These are phyloP conservation scores for Sebastes oblongus DNA, from an alignment of 2,797 vertebrate genomes.

Conservation along the genomic window DNA sequence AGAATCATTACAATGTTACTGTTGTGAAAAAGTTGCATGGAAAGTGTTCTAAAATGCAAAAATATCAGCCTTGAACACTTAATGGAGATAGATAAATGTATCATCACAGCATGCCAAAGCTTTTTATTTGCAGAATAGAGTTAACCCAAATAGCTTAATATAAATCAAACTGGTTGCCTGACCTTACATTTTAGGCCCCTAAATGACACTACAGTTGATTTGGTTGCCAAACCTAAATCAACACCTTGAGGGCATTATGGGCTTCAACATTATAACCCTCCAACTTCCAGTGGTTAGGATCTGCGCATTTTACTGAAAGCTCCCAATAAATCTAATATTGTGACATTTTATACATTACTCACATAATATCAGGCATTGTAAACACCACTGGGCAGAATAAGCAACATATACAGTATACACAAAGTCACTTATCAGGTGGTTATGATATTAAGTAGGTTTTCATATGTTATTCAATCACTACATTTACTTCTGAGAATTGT, in stretches of 20 bases:
- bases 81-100: not conserved
- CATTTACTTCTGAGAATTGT: too few relatives aligned
- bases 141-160: not conserved
- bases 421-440: not conserved
- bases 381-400: not conserved
- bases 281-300: too few relatives aligned
- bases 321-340: not conserved
- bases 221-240: not conserved
- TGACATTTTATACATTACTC: not conserved
- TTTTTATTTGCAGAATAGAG: not conserved
- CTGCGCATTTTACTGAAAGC: too few relatives aligned
- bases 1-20: too few relatives aligned
- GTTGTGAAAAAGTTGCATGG: not conserved
- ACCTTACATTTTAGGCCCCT: not conserved
- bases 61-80: too few relatives aligned
- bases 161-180: not conserved
- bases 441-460: not conserved
- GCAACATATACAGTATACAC: not conserved
- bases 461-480: too few relatives aligned
- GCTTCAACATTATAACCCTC: too few relatives aligned
- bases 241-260: not conserved
- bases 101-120: not conserved
- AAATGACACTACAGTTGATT: not conserved
- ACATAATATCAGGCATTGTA: not conserved
- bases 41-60: not conserved